A percentile compares a stretch with the other conserved stretches of the same genome.
These are phyloP conservation scores for Callimorpha dominula DNA, from an alignment of 2,888 invertebrate genomes.

Conservation along the genomic window DNA sequence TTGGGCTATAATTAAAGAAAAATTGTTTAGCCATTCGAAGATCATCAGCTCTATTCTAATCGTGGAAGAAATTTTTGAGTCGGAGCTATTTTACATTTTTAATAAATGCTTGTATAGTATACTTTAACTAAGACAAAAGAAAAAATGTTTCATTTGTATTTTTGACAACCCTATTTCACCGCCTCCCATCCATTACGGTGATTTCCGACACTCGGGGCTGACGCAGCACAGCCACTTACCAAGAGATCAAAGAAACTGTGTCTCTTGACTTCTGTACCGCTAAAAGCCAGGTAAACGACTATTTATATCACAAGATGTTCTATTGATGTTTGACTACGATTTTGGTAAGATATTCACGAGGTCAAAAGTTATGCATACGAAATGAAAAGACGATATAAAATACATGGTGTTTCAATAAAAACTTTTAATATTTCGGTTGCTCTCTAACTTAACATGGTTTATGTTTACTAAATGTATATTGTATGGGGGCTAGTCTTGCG, in stretches of 20 bases:
- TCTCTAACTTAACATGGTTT: too few relatives aligned
- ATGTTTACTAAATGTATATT: too few relatives aligned
- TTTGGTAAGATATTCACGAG: conserved; percentile 3
- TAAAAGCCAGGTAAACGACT: conserved; percentile 50
- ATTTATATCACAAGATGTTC: conserved; percentile 17
- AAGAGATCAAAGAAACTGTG: conserved; percentile 70
- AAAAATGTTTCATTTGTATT: not conserved
- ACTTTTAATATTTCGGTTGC: too few relatives aligned
- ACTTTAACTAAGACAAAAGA: not conserved
- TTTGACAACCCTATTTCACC: conserved; percentile 59
- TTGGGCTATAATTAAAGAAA: too few relatives aligned
- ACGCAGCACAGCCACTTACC: conserved; percentile 66
- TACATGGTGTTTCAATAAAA: not conserved
- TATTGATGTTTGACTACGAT: conserved; percentile 14
- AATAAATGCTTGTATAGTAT: too few relatives aligned
- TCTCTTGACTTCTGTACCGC: conserved; percentile 42
- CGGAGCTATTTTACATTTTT: too few relatives aligned
- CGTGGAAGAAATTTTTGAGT: too few relatives aligned
- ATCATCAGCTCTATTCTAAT: too few relatives aligned
- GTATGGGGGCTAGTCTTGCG: too few relatives aligned
- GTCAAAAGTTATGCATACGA: not conserved
- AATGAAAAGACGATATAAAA: not conserved
- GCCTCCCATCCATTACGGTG: conserved; percentile 75
- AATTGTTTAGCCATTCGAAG: too few relatives aligned
- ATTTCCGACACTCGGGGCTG: conserved; percentile 74